Percentiles rank a stretch among this genome's conserved stretches.
These are phyloP conservation scores for Poecilia velifera DNA, from an alignment of 2,797 vertebrate genomes.

Conservation along the genomic window DNA sequence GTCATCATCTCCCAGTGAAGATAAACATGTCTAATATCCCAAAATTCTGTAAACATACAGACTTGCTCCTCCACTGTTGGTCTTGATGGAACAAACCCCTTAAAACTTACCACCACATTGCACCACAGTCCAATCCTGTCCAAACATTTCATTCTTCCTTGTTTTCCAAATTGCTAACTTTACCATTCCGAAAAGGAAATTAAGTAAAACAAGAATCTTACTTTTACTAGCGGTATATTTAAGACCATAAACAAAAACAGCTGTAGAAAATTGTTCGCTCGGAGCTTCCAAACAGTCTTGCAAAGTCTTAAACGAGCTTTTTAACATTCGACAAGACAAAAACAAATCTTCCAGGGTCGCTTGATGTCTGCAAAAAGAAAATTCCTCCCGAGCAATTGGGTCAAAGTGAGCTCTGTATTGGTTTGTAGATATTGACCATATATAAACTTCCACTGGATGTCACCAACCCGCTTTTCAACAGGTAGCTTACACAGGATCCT, in stretches of 20 bases:
- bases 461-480: neutral
- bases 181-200: slow-evolving; percentile 7
- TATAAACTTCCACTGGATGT: neutral
- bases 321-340: slow-evolving; percentile 9
- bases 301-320: neutral
- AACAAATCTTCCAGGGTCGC: neutral
- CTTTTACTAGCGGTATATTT: neutral
- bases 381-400: neutral
- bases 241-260: neutral
- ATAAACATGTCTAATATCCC: slow-evolving; percentile 6
- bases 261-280: too few relatives aligned
- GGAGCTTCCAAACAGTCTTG: too few relatives aligned
- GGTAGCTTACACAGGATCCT: neutral
- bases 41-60: slow-evolving; percentile 9
- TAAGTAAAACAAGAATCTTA: neutral
- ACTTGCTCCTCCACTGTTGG: neutral
- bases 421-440: slow-evolving; percentile 4
- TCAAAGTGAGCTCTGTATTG: slow-evolving; percentile 5
- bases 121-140: neutral
- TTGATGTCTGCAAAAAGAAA: slow-evolving; percentile 7
- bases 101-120: neutral
- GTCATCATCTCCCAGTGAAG: neutral
- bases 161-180: slow-evolving; percentile 4
- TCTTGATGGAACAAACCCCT: neutral
- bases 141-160: neutral